phyloP scores from a whole-genome alignment of 2,888 invertebrate species.

The Pandemis heparana region DNA sequence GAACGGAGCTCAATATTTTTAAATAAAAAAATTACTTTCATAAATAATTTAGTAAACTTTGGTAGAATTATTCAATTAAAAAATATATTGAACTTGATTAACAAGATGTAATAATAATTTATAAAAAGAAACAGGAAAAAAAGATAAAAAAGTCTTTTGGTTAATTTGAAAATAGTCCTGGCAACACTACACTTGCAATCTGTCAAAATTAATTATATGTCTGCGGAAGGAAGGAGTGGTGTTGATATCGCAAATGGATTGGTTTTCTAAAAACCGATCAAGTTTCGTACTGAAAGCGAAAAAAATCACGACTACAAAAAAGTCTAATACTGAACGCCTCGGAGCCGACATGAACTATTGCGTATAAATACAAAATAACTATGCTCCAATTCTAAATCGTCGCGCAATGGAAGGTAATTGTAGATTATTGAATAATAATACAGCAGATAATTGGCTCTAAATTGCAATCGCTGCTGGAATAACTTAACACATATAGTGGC shows the following conservation, averaged over 20 bases:
- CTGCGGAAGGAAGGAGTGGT: slow-evolving; percentile 40
- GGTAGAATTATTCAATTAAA: too few relatives aligned
- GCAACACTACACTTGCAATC: slow-evolving; percentile 19
- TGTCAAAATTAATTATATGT: slow-evolving; percentile 40
- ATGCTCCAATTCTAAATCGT: slow-evolving; percentile 22
- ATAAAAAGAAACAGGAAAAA: too few relatives aligned
- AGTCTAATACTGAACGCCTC: neutral
- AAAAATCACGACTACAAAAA: slow-evolving; percentile 16
- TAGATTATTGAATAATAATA: slow-evolving; percentile 41
- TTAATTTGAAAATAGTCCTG: neutral
- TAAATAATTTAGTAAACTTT: too few relatives aligned
- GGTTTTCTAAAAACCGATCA: slow-evolving; percentile 32
- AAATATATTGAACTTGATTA: too few relatives aligned
- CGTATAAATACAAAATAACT: slow-evolving; percentile 20
- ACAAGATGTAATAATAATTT: too few relatives aligned
- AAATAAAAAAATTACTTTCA: too few relatives aligned
- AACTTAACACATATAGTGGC: slow-evolving; percentile 15
- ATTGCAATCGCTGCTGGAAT: slow-evolving; percentile 17
- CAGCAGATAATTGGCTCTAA: slow-evolving; percentile 25
- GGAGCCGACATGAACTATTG: slow-evolving; percentile 20
- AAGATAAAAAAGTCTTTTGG: too few relatives aligned
- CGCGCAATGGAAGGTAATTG: slow-evolving; percentile 39
- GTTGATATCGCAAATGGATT: slow-evolving; percentile 42
- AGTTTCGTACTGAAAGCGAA: slow-evolving; percentile 30
- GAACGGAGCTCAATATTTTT: too few relatives aligned